Conservation (phyloP, 2,113 vertebrate species). For the Hippopotamus amphibius region DNA sequence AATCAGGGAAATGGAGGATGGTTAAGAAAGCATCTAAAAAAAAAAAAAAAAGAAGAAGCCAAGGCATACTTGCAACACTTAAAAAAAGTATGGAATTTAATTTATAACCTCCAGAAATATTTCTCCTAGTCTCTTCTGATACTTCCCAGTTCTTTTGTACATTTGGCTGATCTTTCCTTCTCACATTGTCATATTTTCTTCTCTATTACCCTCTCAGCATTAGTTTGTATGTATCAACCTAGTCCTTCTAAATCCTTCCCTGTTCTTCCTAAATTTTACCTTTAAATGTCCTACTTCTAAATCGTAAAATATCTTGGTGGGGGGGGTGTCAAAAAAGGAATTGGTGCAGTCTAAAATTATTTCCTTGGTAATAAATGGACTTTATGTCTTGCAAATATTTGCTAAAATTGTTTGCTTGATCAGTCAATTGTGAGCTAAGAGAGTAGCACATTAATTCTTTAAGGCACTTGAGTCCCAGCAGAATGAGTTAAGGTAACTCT, state of each 20-base stretch:
- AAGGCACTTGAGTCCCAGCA: background rate
- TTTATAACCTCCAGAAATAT: background rate
- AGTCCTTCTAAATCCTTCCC: background rate
- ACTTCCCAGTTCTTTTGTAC: background rate
- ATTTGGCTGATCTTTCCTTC: background rate
- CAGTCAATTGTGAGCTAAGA: background rate
- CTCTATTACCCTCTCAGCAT: background rate
- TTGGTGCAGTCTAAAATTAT: background rate
- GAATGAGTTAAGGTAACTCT: background rate
- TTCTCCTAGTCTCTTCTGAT: background rate
- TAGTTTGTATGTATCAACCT: background rate
- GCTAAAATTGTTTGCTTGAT: background rate
- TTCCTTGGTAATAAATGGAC: background rate
- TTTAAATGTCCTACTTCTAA: slow-evolving; percentile 4
- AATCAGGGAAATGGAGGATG: background rate
- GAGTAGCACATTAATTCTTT: background rate
- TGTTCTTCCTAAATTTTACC: background rate
- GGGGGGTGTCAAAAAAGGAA: background rate
- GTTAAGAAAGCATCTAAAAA: background rate
- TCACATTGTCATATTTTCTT: background rate
- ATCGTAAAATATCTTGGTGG: background rate
- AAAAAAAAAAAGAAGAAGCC: no score
- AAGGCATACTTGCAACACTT: background rate
- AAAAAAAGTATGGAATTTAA: background rate
- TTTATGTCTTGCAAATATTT: background rate